Evolutionary conservation across 2,888 invertebrate species (phyloP).

Genomic region (Caenorhabditis angaria): DNA sequence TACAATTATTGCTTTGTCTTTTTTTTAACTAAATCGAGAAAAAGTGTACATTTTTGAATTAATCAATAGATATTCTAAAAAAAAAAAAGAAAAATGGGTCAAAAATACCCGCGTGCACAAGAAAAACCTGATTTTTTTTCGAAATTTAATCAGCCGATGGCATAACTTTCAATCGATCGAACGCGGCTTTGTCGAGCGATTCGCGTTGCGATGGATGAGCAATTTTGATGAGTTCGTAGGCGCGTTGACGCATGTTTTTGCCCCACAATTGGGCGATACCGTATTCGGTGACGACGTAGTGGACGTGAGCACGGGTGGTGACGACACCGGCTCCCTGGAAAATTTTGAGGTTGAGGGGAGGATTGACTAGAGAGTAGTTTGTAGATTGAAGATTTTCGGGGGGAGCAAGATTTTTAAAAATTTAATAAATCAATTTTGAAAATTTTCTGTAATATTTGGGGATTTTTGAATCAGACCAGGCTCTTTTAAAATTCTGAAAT

Average conservation of each 20-base stretch:
- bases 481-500: no score
- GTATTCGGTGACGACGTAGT: slow-evolving; percentile 91
- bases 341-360: no score
- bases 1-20: slow-evolving; percentile 8
- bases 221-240: slow-evolving; percentile 86
- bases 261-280: slow-evolving; percentile 91
- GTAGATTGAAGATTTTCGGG: no score
- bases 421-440: no score
- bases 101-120: neutral
- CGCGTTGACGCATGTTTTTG: slow-evolving; percentile 86
- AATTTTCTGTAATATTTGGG: no score
- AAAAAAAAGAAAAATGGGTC: slow-evolving; percentile 3
- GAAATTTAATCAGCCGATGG: slow-evolving; percentile 50
- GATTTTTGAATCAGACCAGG: no score
- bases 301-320: slow-evolving; percentile 88
- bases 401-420: no score
- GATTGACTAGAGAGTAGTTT: no score
- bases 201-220: slow-evolving; percentile 89
- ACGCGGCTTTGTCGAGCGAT: slow-evolving; percentile 85
- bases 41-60: no score
- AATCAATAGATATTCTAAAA: no score
- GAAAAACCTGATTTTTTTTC: slow-evolving; percentile 6
- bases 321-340: slow-evolving; percentile 88
- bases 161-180: slow-evolving; percentile 77
- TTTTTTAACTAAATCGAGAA: no score